Base-by-base conservation (phyloP, 2,113 vertebrate species). In the Pantherophis guttatus region DNA sequence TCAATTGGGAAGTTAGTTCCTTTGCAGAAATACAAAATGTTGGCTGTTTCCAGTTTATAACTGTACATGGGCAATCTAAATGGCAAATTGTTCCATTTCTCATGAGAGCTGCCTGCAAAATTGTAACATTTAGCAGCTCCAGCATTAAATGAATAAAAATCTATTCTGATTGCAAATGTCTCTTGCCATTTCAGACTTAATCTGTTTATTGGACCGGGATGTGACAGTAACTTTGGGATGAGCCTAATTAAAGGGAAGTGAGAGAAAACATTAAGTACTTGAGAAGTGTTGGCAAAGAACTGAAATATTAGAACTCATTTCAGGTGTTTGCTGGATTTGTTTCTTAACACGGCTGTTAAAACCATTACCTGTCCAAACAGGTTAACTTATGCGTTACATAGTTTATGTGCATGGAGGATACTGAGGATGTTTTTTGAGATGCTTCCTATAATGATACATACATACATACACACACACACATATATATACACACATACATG, bases 1-100 rank as follows among this genome's bases (percentile, higher is more conserved):
- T 93, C 92, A 92, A 0, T 33, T 29, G 92, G 91, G 91, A 96
- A 94, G 94, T 92, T 0, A 52, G 87, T 96, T 91, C 89, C 91
- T 88, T 94, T 95, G 55, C 86, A 91, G 50, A 13, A 93, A 85
- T 19, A 89, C 85, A 85, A 62, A 92, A 26, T 26, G 55, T 3
- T 8, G 3, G 5, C 1, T 94, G 86, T 92, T 96, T 90, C 89
- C 21, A 91, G 8, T 52, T 88, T 54, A 52, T 88, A 57, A 94
- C 33, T 81, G 33, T 81, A 81, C 33, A 58, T 75, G 0, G 0
- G 23, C 91, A 48, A 87, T 90, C 48, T 48, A 86, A 48, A 26
- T 9, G 90, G 39, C 26, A 8, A 0, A 7, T 92, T 91, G 92
- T 50, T 1, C 2, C 52, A 7, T 92, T 90, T 33, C 95, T 65